Base-by-base conservation (phyloP, 2,797 vertebrate genomes). In the Balearica regulorum region DNA sequence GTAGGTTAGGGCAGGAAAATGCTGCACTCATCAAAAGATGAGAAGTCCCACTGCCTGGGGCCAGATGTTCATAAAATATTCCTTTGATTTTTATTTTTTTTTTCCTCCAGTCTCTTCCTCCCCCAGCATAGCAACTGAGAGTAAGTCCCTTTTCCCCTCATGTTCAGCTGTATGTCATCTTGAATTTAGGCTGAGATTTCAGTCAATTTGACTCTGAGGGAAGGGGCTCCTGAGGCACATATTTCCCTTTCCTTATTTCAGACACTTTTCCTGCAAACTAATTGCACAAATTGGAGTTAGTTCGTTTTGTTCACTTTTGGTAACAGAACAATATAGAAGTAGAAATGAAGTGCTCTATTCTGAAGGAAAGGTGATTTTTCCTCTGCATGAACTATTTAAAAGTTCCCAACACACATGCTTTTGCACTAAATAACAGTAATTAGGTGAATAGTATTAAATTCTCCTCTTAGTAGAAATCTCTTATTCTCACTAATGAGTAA, bases 31-130 rank as follows among this genome's bases (percentile, higher is more conserved):
- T 88, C 48, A 5, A 24, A 95, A 95, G 80, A 97, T 95, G 88
- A 93, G 94, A 94, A 64, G 17, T 75, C 69, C 71, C 48, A 49
- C 75, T 76, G 81, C 41, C 89, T 94, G 80, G 68, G 60, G 82
- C 93, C 96, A 97, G 95, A 96, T 97, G 96, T 97, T 95, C 86
- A 81, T 94, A 58, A 86, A 94, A 89, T 86, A 97, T 94, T 94
- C 88, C 94, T 98, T 98, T 98, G 92, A 97, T 95, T 39, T 39
- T 91, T 69, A 84, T 87, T 54, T 87, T 60, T 68, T 83, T 86
- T 77, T 29, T 41, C 54, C 48, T 86, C 60, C 72, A 65, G 49
- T 87, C 82, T 90, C 65, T 68, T 58, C 75, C 46, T 93, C 84
- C 66, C 76, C 66, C 60, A 83, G 48, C 76, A 31, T 43, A 90